These are phyloP conservation scores for Myanophis thanlyinensis DNA, from an alignment of 2,113 vertebrate genomes.

Conservation along the genomic window DNA sequence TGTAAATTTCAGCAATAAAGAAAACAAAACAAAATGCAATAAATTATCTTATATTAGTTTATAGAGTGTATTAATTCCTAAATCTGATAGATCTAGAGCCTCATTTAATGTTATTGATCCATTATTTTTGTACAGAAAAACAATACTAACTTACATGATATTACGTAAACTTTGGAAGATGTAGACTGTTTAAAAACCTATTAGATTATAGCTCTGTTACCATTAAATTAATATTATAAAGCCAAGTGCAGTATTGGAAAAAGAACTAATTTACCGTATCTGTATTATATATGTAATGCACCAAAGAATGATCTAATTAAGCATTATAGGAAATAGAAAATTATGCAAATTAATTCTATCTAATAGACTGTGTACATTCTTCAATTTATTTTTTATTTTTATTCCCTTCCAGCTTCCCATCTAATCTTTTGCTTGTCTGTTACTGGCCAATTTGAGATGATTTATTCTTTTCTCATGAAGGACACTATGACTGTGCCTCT, in stretches of 20 bases:
- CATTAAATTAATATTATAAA: background rate
- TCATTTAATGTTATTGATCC: background rate
- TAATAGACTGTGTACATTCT: background rate
- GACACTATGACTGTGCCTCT: background rate
- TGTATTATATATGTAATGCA: background rate
- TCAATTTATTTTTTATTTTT: background rate
- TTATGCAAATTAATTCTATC: background rate
- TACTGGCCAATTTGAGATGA: background rate
- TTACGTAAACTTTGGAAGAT: background rate
- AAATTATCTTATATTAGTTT: background rate
- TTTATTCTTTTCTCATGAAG: background rate
- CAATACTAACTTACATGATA: background rate
- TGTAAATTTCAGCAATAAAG: background rate
- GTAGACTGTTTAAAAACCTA: background rate
- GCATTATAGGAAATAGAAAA: background rate
- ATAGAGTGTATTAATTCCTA: background rate
- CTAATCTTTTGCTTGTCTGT: background rate
- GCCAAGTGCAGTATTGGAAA: background rate
- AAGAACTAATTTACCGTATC: background rate
- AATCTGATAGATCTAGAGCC: background rate
- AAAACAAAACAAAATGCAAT: background rate
- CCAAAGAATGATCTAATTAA: background rate
- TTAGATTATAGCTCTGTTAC: background rate
- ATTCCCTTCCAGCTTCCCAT: background rate
- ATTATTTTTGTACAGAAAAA: background rate